Conservation (phyloP, 2,113 vertebrate genomes). For the Elachura formosa region DNA sequence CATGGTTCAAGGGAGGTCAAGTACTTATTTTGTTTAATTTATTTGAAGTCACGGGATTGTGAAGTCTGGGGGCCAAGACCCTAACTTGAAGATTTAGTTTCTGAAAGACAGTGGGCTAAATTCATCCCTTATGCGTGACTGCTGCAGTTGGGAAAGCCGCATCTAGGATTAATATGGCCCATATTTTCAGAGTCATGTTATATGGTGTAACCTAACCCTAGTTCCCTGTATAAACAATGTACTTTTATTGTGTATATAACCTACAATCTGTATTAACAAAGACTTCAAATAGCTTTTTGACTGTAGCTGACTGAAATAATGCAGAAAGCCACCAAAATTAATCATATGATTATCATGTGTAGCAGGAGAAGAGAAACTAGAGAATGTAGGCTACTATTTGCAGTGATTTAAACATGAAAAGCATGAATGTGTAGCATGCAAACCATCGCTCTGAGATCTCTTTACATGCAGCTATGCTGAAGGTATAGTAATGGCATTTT, state of each 20-base stretch:
- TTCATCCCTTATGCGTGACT: not conserved
- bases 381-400: slow-evolving; percentile 51
- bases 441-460: slow-evolving; percentile 45
- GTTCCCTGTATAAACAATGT: slow-evolving; percentile 41
- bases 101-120: slow-evolving; percentile 33
- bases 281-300: slow-evolving; percentile 69
- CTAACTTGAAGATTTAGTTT: slow-evolving; percentile 6
- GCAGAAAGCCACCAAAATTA: slow-evolving; percentile 66
- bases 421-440: slow-evolving; percentile 37
- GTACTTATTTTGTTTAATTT: slow-evolving; percentile 52
- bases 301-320: slow-evolving; percentile 69
- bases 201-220: not conserved
- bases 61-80: slow-evolving; percentile 2
- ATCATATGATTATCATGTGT: slow-evolving; percentile 76
- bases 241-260: slow-evolving; percentile 62
- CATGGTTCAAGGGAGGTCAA: slow-evolving; percentile 55
- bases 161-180: slow-evolving; percentile 43
- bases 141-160: not conserved
- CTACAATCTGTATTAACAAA: slow-evolving; percentile 51
- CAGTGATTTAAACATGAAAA: slow-evolving; percentile 49
- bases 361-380: slow-evolving; percentile 56
- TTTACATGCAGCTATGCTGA: slow-evolving; percentile 59
- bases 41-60: slow-evolving; percentile 7
- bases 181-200: not conserved
- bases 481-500: slow-evolving; percentile 55